Evolutionary conservation across 92 coral and sea anemone genomes (phyloP).

Genomic region (Anthopleura xanthogrammica): DNA sequence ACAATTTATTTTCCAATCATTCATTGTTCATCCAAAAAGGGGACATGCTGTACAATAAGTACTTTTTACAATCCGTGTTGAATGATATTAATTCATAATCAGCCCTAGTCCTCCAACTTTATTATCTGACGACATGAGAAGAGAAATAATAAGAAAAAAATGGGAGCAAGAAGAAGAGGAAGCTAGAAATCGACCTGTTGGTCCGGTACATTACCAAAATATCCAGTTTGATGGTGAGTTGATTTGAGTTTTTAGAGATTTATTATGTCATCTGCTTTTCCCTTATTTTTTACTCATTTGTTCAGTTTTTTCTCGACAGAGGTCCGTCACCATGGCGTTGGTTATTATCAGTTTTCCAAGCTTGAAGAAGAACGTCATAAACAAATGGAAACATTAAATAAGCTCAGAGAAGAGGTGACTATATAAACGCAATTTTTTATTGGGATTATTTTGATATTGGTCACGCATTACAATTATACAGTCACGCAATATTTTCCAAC

Average conservation of each 20-base stretch:
- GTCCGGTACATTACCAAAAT: constrained; percentile 96
- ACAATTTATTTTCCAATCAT: neutral
- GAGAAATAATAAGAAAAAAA: constrained; percentile 87
- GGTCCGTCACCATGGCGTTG: constrained; percentile 94
- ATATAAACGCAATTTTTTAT: neutral
- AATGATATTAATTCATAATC: neutral
- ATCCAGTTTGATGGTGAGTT: constrained; percentile 83
- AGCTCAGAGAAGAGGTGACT: constrained; percentile 82
- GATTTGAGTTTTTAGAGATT: constrained; percentile 18
- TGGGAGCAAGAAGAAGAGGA: constrained; percentile 95
- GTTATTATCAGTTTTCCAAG: constrained; percentile 92
- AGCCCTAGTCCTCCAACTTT: constrained; percentile 85
- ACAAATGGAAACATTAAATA: constrained; percentile 81
- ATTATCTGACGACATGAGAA: constrained; percentile 95
- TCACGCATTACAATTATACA: no score
- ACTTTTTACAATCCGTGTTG: neutral
- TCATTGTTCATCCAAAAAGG: neutral
- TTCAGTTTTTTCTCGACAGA: constrained; percentile 40
- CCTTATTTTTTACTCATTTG: neutral
- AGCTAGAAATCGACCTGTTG: constrained; percentile 76
- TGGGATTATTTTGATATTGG: no score
- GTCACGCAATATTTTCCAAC: no score
- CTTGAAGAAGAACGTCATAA: constrained; percentile 82
- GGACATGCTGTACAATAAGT: neutral
- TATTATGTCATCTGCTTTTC: neutral